Evolutionary conservation across 2,888 invertebrate genomes (phyloP), one percentile per base, ranked within the genome.

Genomic region (Oeneis ivallda): DNA sequence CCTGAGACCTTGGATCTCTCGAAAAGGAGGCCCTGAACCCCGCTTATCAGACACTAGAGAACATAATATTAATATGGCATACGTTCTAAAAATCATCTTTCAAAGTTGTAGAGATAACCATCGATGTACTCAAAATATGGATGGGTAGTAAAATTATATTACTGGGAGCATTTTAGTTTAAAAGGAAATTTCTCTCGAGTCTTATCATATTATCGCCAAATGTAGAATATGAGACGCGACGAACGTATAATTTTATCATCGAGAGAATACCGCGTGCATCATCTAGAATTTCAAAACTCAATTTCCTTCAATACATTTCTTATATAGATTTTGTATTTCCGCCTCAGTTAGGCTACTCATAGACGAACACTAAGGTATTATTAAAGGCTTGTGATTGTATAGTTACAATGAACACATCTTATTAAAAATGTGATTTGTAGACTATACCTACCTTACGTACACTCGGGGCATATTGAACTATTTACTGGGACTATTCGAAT

Each of bases 201-300:
- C 66, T 59, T 64, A 69, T 67, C 59, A 32, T 61, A 69, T 65
- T 67, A 69, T 63, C 49, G 60, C 65, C 63, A 57, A 65, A 69
- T 63, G 65, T 71, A 71, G 59, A 71, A 72, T 69, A 76, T 74
- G 72, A 72, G 65, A 74, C 70, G 71, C 69, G 68, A 67, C 62
- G 73, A 74, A 74, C 76, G 76, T 84, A 81, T 84, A 84, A 84
- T 86, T 86, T 86, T 87, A 87, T 84, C 83, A 87, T 80, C 77
- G 77, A 76, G 79, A 80, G 81, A 84, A 83, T 83, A 75, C 83
- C 81, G 80, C 81, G 83, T 82, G 82, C 81, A 81, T 83, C 81
- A 77, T 81, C 75, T 79, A 82, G 80, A 85, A 85, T 84, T 86
- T 89, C 84, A 87, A 85, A 88, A 86, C 84, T 85, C 87, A 84